These are phyloP conservation scores for Burhinus oedicnemus DNA, from an alignment of 2,113 vertebrate genomes.

Conservation along the genomic window DNA sequence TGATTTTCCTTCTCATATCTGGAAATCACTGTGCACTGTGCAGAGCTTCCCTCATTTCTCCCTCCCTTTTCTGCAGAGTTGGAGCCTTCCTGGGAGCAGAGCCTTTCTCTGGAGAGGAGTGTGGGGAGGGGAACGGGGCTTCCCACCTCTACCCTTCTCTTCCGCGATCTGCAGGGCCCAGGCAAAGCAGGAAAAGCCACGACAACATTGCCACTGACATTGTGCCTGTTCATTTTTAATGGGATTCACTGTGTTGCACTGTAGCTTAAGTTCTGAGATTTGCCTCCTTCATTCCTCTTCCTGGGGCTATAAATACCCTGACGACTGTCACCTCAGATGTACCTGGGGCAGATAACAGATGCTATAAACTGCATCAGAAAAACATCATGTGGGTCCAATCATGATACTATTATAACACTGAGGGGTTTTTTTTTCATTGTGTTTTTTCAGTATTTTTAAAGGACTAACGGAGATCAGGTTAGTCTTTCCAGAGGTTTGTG, in stretches of 20 bases:
- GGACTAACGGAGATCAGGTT: not conserved
- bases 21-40: not conserved
- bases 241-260: not conserved
- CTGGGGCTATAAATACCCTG: not conserved
- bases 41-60: not conserved
- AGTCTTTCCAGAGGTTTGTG: not conserved
- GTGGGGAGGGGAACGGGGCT: accelerated
- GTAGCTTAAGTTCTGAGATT: not conserved
- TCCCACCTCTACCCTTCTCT: not conserved
- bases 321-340: not conserved
- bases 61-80: not conserved
- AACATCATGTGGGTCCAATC: not conserved
- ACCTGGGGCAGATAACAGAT: not conserved
- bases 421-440: not conserved
- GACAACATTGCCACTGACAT: not conserved
- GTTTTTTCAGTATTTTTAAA: not conserved
- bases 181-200: not conserved
- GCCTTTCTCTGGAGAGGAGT: not conserved
- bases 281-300: not conserved
- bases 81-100: not conserved
- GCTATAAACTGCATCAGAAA: not conserved
- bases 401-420: not conserved
- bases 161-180: not conserved
- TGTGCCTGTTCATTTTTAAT: not conserved
- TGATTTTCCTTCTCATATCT: not conserved